These are phyloP conservation scores for Apamea anceps DNA, from an alignment of 2,888 invertebrate genomes.

Conservation along the genomic window DNA sequence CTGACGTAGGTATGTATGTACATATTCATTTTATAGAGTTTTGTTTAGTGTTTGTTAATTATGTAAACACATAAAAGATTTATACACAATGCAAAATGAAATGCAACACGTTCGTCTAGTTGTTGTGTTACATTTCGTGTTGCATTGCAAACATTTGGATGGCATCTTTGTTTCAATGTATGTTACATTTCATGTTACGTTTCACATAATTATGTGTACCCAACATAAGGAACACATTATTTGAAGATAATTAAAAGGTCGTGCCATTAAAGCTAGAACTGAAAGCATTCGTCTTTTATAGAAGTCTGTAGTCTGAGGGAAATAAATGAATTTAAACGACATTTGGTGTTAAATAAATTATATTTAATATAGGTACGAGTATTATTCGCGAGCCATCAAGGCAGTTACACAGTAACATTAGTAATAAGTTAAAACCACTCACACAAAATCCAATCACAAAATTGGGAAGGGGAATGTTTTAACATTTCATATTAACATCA, in stretches of 20 bases:
- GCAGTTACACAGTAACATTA: conserved; percentile 42
- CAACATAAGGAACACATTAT: background rate
- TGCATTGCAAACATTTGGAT: background rate
- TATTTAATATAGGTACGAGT: conserved; percentile 36
- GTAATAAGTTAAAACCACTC: conserved; percentile 29
- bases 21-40: background rate
- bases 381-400: conserved; percentile 11
- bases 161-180: background rate
- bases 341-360: conserved; percentile 49
- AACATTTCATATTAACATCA: conserved; percentile 59
- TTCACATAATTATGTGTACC: background rate
- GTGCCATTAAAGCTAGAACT: background rate
- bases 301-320: background rate
- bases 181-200: background rate
- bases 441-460: conserved; percentile 31
- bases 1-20: background rate
- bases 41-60: background rate
- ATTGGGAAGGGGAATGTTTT: conserved; percentile 37
- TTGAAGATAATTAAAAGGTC: background rate
- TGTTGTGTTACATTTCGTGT: background rate
- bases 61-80: background rate
- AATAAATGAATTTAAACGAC: conserved; percentile 37
- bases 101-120: background rate
- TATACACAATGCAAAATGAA: background rate
- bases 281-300: background rate